These are phyloP conservation scores for Ptychoptera albimana DNA, from an alignment of 2,888 invertebrate genomes.

Conservation along the genomic window DNA sequence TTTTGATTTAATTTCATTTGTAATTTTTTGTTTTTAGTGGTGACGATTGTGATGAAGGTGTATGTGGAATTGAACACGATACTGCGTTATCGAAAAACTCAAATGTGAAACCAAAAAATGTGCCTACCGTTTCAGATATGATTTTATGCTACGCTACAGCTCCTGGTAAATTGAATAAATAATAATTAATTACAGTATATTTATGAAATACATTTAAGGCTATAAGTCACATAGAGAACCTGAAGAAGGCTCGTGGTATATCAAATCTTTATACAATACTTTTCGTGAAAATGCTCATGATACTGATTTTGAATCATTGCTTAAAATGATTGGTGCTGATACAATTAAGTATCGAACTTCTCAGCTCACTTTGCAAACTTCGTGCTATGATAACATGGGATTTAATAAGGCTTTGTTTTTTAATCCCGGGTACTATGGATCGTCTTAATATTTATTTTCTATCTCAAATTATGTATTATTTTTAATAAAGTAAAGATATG, in stretches of 20 bases:
- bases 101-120: constrained; percentile 7
- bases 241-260: constrained; percentile 50
- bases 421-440: constrained; percentile 38
- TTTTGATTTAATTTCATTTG: no score
- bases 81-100: no score
- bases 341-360: constrained; percentile 28
- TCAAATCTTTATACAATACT: constrained; percentile 46
- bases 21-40: no score
- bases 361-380: constrained; percentile 37
- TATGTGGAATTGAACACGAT: no score
- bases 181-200: no score
- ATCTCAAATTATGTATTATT: no score
- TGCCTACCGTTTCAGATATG: constrained; percentile 37
- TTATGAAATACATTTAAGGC: constrained; percentile 30
- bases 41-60: no score
- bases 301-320: constrained; percentile 44
- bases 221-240: constrained; percentile 38
- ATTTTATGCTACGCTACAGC: constrained; percentile 47
- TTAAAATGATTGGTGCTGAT: constrained; percentile 42
- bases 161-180: no score
- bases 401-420: constrained; percentile 47
- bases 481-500: no score
- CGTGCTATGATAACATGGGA: constrained; percentile 45
- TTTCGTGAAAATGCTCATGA: constrained; percentile 47
- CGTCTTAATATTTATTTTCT: no score